These are phyloP conservation scores for Eulacestoma nigropectus DNA, from an alignment of 2,113 vertebrate genomes.

Conservation along the genomic window DNA sequence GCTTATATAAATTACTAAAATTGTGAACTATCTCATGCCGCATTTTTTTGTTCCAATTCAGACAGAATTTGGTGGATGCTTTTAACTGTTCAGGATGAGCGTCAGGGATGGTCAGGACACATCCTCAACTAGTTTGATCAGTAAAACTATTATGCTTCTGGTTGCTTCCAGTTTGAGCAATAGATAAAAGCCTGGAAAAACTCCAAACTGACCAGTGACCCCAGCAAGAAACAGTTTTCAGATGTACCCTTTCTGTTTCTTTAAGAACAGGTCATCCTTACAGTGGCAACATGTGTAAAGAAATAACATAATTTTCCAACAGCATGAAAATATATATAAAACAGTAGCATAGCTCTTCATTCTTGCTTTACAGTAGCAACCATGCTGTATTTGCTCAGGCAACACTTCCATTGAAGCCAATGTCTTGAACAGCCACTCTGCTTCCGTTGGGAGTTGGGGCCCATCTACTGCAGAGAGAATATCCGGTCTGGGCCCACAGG, in stretches of 20 bases:
- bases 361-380: not conserved
- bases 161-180: not conserved
- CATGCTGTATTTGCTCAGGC: not conserved
- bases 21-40: not conserved
- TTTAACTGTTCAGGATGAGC: not conserved
- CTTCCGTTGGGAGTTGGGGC: not conserved
- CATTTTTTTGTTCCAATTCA: not conserved
- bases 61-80: not conserved
- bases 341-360: not conserved
- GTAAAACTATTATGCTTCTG: not conserved
- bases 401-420: not conserved
- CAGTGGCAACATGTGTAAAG: not conserved
- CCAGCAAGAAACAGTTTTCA: not conserved
- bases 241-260: not conserved
- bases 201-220: not conserved
- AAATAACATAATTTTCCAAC: not conserved
- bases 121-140: not conserved
- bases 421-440: not conserved
- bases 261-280: not conserved
- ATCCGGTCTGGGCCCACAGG: accelerated
- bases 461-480: accelerated
- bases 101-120: not conserved
- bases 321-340: not conserved
- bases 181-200: not conserved
- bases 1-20: not conserved